Base-by-base conservation (phyloP, 2,797 vertebrate species). In the Syndactyla subalaris region DNA sequence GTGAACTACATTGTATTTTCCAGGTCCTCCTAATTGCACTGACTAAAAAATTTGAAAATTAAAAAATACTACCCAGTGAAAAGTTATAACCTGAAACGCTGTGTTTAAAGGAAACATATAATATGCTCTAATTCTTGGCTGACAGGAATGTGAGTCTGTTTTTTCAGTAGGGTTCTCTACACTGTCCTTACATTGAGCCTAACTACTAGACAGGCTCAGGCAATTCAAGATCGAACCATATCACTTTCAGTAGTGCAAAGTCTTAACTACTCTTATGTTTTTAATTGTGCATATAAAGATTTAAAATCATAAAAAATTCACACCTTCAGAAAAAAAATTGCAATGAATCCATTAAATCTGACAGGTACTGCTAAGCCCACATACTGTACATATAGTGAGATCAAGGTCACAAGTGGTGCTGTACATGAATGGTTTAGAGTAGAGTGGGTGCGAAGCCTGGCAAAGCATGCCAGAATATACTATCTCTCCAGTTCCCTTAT, bases 341-440 rank as follows among this genome's bases (percentile, higher is more conserved):
- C 27, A 70, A 21, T 14, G 24, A 87, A 76, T 39, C 36, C 55
- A 54, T 48, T 39, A 48, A 55, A 66, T 32, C 27, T 58, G n/a
- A 45, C 38, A 85, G 12, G 54, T 58, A 30, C 32, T 87, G 34
- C 46, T 89, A 49, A 39, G 20, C 29, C 12, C 58, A 62, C 10
- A 38, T 21, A 67, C 10, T 16, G 6, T 12, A 65, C 18, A 17
- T 0, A 0, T 26, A 43, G 7, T 7, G 2, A 80, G 32, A 32
- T 15, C 2, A 2, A 87, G 32, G 36, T 79, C 52, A 87, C 52
- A 74, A 85, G 52, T 3, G 0, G 3, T 6, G 30, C 19, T 71
- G 6, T 16, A 11, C 6, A 4, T 14, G 45, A 89, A 52, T 0
- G 0, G 27, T 32, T 67, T 71, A 70, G 30, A 62, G 58, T 5